A percentile compares a stretch with the other conserved stretches of the same genome.
phyloP scores from a whole-genome alignment of 2,113 vertebrate species.

The Blennius ocellaris region DNA sequence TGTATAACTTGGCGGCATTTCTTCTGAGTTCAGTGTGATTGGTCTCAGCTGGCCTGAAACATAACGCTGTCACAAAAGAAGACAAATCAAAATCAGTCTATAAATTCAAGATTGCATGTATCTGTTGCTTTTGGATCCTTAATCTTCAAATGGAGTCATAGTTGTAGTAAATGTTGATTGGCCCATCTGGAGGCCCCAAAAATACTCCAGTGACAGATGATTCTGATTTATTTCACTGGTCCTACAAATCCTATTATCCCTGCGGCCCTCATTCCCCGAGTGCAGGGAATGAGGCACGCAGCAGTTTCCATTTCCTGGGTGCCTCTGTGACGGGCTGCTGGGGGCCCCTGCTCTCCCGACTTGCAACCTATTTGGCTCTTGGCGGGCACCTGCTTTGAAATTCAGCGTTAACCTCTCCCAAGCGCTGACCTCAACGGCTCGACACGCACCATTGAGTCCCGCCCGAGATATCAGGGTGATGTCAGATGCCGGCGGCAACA shows the following conservation, averaged over 20 bases:
- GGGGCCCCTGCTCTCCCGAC: slow-evolving; percentile 16
- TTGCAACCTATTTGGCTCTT: slow-evolving; percentile 16
- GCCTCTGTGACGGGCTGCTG: slow-evolving; percentile 45
- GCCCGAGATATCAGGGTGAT: slow-evolving; percentile 46
- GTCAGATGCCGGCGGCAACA: slow-evolving; percentile 53
- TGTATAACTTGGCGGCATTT: slow-evolving; percentile 45
- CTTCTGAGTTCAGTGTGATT: slow-evolving; percentile 28
- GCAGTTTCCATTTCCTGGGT: slow-evolving; percentile 50
- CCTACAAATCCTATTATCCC: slow-evolving; percentile 47
- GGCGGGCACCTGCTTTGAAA: slow-evolving; percentile 52
- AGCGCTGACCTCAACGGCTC: slow-evolving; percentile 50
- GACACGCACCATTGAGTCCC: slow-evolving; percentile 40
- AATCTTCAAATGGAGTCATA: slow-evolving; percentile 28
- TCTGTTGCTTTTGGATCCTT: slow-evolving; percentile 40
- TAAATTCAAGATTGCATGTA: slow-evolving; percentile 46
- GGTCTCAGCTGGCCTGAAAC: slow-evolving; percentile 19
- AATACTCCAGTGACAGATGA: slow-evolving; percentile 57
- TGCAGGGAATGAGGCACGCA: slow-evolving; percentile 33
- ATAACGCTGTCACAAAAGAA: slow-evolving; percentile 32
- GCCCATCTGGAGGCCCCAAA: slow-evolving; percentile 26
- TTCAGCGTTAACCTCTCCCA: slow-evolving; percentile 23
- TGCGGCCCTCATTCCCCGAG: slow-evolving; percentile 4
- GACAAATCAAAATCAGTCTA: slow-evolving; percentile 52
- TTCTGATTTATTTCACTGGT: slow-evolving; percentile 62
- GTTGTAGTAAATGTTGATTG: slow-evolving; percentile 47